Evolutionary conservation across 2,113 vertebrate species (phyloP), one percentile per base, ranked within the genome.

Genomic region (Apteryx mantelli): DNA sequence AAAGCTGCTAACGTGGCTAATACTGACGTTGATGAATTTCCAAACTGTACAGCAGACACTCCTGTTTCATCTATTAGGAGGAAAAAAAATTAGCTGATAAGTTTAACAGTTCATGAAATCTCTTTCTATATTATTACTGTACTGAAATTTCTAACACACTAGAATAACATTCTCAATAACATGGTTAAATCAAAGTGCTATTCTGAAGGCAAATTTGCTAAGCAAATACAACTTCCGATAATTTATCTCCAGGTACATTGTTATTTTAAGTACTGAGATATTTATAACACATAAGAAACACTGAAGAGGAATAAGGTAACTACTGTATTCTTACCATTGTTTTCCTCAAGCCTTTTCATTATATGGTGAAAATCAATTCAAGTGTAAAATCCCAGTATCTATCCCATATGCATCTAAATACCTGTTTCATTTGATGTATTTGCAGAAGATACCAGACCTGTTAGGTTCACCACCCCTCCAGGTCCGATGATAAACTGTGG

Each of bases 401-500:
- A 79, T 32, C 85, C 97, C 95, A 87, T 7, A 90, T 86, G 24
- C 95, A 93, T 91, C 96, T 97, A 91, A 98, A 97, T 97, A 98
- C 95, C 98, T 98, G 95, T 63, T 85, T 93, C 95, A 96, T 91
- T 96, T 93, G 96, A 97, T 79, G 92, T 80, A 97, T 97, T 95
- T 94, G 97, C 97, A 94, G 98, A 98, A 97, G 98, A 98, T 97
- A 99, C 96, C 94, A 99, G 96, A 98, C 99, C 98, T 97, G 98
- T 98, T 95, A 99, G 97, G 96, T 99, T 99, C 91, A 99, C 98
- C 93, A 99, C 98, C 85, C 99, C 99, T 96, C 98, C 99, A 78
- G 99, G 99, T 66, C 99, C 99, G 8, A 99, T 99, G 97, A 99
- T 99, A 88, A 99, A 99, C 95, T 99, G 99, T 1, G 99, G 99